A percentile compares a stretch with the other conserved stretches of the same genome.
Evolutionary conservation across 1,140 invertebrate genomes (phyloP).

Genomic region (Anoplolepis gracilipes): DNA sequence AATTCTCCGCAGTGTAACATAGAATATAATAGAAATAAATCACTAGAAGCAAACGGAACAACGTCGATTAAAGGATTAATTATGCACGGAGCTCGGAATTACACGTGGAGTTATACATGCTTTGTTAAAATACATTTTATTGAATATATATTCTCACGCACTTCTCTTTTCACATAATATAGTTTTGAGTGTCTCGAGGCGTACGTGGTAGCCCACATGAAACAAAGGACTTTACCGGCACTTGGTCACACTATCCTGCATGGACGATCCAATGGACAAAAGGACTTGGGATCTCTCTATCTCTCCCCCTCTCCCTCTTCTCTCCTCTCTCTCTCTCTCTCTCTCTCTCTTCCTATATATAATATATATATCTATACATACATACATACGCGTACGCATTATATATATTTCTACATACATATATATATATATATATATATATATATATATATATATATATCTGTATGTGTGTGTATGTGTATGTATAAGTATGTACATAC

Average conservation of each 20-base stretch:
- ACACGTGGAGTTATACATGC: constrained; percentile 1
- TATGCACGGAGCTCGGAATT: not conserved
- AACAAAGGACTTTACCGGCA: constrained; percentile 60
- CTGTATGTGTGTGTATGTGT: too few species aligned
- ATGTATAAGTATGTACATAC: not conserved
- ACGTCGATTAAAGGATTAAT: constrained; percentile 27
- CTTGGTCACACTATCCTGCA: constrained; percentile 58
- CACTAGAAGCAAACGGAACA: not conserved
- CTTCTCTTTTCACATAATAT: not conserved
- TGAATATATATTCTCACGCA: constrained; percentile 9
- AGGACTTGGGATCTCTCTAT: constrained; percentile 42
- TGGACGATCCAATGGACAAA: constrained; percentile 54
- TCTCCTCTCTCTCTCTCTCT: too few species aligned
- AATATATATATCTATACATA: too few species aligned
- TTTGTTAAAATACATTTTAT: constrained; percentile 38
- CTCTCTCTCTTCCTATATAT: too few species aligned
- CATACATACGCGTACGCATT: too few species aligned
- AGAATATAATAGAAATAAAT: not conserved
- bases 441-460: too few species aligned
- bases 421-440: not conserved
- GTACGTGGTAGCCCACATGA: constrained; percentile 32
- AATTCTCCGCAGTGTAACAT: not conserved
- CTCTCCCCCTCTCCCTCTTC: too few species aligned
- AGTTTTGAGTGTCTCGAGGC: constrained; percentile 49
- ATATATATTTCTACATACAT: not conserved